Base-by-base conservation (phyloP, 2,113 vertebrate genomes). In the Ptilorrhoa leucosticta region DNA sequence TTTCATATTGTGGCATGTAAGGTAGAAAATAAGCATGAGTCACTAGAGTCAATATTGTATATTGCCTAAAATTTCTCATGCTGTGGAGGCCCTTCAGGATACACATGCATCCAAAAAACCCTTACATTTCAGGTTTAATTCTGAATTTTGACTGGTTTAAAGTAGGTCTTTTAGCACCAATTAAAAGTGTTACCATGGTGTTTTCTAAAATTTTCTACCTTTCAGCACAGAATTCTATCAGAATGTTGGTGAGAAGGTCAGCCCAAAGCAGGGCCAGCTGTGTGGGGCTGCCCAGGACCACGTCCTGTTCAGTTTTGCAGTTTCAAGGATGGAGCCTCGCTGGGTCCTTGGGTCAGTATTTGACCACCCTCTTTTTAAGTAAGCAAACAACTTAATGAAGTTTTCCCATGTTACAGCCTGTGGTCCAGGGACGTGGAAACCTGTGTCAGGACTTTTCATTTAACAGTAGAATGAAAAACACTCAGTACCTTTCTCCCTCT, bases 111-210 rank as follows among this genome's bases (percentile, higher is more conserved):
- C 10, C 10, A 26, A 64, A 70, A 56, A 51, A 44, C 7, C 7
- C 1, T 2, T 54, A 9, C 20, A 18, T 13, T 56, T 76, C 21
- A 47, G 18, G 20, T 71, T 64, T 39, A 33, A 68, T 10, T 51
- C 56, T 44, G 40, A 28, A 11, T 37, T 80, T 84, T 79, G 39
- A 19, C 10, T 40, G 22, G 6, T 53, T 82, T 58, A 66, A 54
- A 88, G 24, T 19, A 77, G 12, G 40, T 7, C 6, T 63, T 57
- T 61, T 53, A 44, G 14, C 15, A 35, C 27, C 8, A 63, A 16
- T 7, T 37, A 37, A 66, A 58, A 22, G 44, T 27, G 3, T 28
- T 33, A 40, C 33, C 0, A 0, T 15, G 24, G 2, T 19, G 3
- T n/a, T 80, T 75, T 72, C 9, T 39, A 40, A 60, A 37, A 47